A percentile compares a stretch with the other conserved stretches of the same genome.
Conservation (phyloP, 2,888 invertebrate genomes). For the Cyaniris semiargus region DNA sequence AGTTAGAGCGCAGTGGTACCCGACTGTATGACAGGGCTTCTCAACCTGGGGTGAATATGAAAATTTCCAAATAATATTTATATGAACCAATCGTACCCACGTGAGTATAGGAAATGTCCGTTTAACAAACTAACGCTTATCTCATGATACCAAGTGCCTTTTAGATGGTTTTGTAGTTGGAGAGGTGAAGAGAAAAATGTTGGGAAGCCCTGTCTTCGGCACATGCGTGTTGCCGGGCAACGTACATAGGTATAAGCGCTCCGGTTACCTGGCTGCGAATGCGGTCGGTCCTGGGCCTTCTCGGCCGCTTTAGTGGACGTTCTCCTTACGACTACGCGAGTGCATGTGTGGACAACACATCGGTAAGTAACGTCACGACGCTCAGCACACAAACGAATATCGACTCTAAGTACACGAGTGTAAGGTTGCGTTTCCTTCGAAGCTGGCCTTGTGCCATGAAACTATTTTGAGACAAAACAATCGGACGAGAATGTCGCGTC, state of each 20-base stretch:
- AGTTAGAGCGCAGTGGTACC: constrained; percentile 67
- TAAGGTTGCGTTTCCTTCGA: background rate
- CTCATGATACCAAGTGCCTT: background rate
- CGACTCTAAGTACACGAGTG: constrained; percentile 13
- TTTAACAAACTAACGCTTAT: background rate
- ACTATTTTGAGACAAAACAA: too few relatives aligned
- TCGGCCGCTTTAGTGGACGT: constrained; percentile 81
- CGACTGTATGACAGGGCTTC: constrained; percentile 52
- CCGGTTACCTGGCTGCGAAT: constrained; percentile 80
- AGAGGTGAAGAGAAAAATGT: background rate
- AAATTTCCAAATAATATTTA: background rate
- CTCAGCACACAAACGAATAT: constrained; percentile 58
- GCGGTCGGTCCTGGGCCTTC: constrained; percentile 80
- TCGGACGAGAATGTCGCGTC: too few relatives aligned
- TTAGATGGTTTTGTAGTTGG: background rate
- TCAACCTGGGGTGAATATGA: background rate
- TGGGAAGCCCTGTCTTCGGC: constrained; percentile 49
- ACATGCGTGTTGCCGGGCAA: constrained; percentile 68
- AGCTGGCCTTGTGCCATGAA: too few relatives aligned
- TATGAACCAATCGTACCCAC: background rate
- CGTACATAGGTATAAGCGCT: constrained; percentile 69
- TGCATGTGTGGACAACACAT: constrained; percentile 81
- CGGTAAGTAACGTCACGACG: constrained; percentile 65
- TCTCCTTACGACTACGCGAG: constrained; percentile 81
- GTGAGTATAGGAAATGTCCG: background rate